Conservation (phyloP, 1,140 invertebrate genomes). For the Procambarus clarkii region DNA sequence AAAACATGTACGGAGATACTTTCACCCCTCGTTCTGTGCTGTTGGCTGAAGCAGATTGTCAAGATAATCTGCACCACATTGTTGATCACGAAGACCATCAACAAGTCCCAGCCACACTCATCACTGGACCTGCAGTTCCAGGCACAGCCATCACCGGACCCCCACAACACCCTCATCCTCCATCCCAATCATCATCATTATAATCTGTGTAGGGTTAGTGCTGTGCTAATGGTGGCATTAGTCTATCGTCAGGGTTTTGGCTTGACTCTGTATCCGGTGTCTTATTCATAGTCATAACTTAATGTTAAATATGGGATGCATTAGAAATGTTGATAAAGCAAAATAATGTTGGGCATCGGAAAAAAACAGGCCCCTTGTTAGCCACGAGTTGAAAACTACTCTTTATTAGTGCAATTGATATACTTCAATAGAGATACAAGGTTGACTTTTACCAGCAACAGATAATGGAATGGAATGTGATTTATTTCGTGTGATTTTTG, state of each 20-base stretch:
- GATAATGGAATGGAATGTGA: background rate
- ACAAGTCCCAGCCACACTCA: conserved; percentile 22
- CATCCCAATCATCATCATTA: background rate
- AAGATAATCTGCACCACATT: background rate
- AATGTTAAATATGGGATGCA: background rate
- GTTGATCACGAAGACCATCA: background rate
- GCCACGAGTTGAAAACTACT: background rate
- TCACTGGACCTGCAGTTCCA: background rate
- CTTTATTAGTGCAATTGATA: background rate
- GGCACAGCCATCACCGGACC: conserved; percentile 24
- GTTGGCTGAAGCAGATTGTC: conserved; percentile 45
- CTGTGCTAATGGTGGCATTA: background rate
- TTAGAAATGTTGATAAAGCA: background rate
- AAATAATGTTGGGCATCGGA: background rate
- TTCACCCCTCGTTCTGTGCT: conserved; percentile 73
- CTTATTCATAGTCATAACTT: background rate
- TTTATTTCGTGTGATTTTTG: background rate
- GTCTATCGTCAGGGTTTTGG: background rate
- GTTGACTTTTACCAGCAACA: background rate
- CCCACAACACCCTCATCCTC: conserved; percentile 21
- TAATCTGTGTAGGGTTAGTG: background rate
- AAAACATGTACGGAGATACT: conserved; percentile 75
- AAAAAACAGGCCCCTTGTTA: background rate
- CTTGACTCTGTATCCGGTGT: background rate
- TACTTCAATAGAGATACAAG: background rate